phyloP scores from a whole-genome alignment of 1,140 invertebrate species.

The Globodera ellingtonae region DNA sequence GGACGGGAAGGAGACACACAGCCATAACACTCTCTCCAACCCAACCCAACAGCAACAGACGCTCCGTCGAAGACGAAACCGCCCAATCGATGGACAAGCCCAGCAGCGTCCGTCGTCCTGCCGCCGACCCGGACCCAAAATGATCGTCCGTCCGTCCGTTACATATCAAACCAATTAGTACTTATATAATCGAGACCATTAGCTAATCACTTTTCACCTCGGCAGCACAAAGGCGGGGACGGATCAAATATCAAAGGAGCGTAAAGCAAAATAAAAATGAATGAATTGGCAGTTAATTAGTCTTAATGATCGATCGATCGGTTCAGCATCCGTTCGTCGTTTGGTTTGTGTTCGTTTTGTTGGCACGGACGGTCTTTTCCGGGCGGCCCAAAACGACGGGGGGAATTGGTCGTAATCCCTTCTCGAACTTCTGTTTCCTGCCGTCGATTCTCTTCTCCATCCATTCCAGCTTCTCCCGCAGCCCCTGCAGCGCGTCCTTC shows the following conservation, averaged over 20 bases:
- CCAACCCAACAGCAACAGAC: background rate
- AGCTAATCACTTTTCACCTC: no score
- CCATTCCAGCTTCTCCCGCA: background rate
- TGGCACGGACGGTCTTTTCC: background rate
- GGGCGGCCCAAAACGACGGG: background rate
- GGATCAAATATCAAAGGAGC: no score
- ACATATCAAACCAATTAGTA: no score
- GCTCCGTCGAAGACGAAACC: background rate
- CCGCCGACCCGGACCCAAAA: no score
- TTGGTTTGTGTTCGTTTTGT: background rate
- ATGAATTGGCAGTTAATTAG: no score
- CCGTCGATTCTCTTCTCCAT: background rate
- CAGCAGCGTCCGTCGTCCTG: background rate
- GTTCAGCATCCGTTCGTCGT: background rate
- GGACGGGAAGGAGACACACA: background rate
- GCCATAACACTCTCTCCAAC: background rate
- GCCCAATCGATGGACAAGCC: background rate
- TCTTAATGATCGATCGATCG: no score
- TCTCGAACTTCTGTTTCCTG: background rate
- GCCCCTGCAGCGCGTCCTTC: background rate
- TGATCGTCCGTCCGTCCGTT: no score
- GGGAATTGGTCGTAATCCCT: slow-evolving; percentile 6
- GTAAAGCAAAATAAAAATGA: no score
- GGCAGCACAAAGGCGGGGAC: no score
- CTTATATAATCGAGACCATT: no score